Conservation (phyloP, 2,797 vertebrate species). For the Alauda arvensis region DNA sequence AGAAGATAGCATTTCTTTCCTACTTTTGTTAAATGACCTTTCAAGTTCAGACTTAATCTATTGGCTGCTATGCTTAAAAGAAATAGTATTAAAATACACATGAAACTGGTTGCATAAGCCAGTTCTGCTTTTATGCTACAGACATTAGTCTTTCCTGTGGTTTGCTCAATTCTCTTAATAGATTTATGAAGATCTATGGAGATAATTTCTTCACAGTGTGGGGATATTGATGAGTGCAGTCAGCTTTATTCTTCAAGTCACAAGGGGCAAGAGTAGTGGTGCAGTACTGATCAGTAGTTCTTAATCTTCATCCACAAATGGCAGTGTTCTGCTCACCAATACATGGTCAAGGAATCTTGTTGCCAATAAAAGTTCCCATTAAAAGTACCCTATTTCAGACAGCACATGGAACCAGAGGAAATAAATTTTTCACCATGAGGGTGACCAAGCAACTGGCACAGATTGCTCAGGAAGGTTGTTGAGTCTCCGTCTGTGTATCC, state of each 20-base stretch:
- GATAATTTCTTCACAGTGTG: background rate
- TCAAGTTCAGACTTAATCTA: background rate
- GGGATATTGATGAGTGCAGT: background rate
- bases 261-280: background rate
- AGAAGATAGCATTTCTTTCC: background rate
- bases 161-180: background rate
- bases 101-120: background rate
- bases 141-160: background rate
- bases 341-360: background rate
- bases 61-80: background rate
- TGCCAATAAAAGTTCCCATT: background rate
- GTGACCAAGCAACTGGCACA: background rate
- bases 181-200: constrained; percentile 7
- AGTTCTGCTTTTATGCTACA: background rate
- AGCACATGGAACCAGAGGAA: background rate
- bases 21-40: background rate
- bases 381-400: background rate
- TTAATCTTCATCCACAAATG: background rate
- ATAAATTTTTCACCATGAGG: background rate
- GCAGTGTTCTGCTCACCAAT: background rate
- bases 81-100: background rate
- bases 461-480: background rate
- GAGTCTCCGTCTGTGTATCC: background rate
- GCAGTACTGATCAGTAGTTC: background rate
- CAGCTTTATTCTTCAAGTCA: constrained; percentile 6